These are phyloP conservation scores for Eilema caniola DNA, from an alignment of 2,888 invertebrate species.

Conservation along the genomic window DNA sequence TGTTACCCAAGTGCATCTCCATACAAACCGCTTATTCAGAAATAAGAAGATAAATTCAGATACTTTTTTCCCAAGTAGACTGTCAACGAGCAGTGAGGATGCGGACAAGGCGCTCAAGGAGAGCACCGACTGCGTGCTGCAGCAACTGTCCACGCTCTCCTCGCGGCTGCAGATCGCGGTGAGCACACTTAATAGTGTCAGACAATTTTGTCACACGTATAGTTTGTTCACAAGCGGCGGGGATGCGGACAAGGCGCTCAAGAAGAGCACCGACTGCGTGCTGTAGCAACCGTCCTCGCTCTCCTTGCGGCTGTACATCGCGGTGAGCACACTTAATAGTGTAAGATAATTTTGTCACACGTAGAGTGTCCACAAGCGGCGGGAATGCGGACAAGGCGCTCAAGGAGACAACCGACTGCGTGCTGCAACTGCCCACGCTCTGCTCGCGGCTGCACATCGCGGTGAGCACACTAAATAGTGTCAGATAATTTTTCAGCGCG, in stretches of 20 bases:
- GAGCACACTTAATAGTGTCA: conserved; percentile 43
- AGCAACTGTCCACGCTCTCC: conserved; percentile 63
- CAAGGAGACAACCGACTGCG: conserved; percentile 66
- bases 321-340: conserved; percentile 59
- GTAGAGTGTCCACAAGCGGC: conserved; percentile 61
- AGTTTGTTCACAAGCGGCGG: conserved; percentile 64
- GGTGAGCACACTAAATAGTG: conserved; percentile 55
- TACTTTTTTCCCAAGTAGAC: not conserved
- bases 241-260: conserved; percentile 65
- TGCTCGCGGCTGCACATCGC: conserved; percentile 61
- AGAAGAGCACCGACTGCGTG: conserved; percentile 67
- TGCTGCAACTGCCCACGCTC: conserved; percentile 61
- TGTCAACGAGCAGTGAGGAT: conserved; percentile 67
- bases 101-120: conserved; percentile 68
- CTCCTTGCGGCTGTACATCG: conserved; percentile 59
- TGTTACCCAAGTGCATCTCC: too few relatives aligned
- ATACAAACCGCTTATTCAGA: too few relatives aligned
- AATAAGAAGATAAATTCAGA: too few relatives aligned
- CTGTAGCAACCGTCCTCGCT: conserved; percentile 62
- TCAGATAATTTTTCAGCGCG: not conserved
- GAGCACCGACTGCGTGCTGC: conserved; percentile 63
- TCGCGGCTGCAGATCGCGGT: conserved; percentile 64
- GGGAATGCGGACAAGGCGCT: conserved; percentile 66
- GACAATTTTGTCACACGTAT: not conserved
- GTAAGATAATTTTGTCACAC: not conserved